Evolutionary conservation across 2,113 vertebrate species (phyloP).

Genomic region (Heterochromis multidens): DNA sequence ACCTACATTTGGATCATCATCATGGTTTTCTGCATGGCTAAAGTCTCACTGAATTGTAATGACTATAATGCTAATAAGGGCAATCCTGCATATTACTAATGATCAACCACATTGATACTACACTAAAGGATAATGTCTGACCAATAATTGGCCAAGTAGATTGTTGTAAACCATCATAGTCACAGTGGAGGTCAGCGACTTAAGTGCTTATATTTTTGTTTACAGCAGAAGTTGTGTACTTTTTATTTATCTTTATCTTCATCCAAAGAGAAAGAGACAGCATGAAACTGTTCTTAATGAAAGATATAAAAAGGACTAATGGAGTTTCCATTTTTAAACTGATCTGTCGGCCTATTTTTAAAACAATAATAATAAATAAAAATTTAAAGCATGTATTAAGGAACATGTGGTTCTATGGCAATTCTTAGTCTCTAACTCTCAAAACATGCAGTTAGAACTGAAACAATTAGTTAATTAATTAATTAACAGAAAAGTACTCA

Average conservation of each 20-base stretch:
- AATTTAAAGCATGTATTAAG: no score
- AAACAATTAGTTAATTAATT: neutral
- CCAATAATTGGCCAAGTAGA: conserved; percentile 42
- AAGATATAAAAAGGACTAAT: neutral
- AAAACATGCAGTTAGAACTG: neutral
- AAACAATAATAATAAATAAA: neutral
- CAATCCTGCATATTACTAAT: conserved; percentile 62
- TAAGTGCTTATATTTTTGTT: neutral
- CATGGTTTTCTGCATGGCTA: neutral
- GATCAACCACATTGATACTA: conserved; percentile 76
- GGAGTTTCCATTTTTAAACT: neutral
- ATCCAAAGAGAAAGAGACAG: neutral
- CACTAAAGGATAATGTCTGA: conserved; percentile 53
- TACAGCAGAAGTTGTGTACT: neutral
- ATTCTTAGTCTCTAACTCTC: neutral
- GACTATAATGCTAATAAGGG: conserved; percentile 20
- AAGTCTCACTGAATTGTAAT: neutral
- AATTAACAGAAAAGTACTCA: neutral
- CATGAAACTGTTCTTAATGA: neutral
- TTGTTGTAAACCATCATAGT: conserved; percentile 35
- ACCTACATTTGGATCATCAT: neutral
- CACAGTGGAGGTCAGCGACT: neutral
- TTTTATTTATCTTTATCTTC: neutral
- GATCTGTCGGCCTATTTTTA: neutral
- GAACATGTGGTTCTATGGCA: neutral